Base-by-base conservation (phyloP, 2,888 invertebrate species). In the Charanyca ferruginea region DNA sequence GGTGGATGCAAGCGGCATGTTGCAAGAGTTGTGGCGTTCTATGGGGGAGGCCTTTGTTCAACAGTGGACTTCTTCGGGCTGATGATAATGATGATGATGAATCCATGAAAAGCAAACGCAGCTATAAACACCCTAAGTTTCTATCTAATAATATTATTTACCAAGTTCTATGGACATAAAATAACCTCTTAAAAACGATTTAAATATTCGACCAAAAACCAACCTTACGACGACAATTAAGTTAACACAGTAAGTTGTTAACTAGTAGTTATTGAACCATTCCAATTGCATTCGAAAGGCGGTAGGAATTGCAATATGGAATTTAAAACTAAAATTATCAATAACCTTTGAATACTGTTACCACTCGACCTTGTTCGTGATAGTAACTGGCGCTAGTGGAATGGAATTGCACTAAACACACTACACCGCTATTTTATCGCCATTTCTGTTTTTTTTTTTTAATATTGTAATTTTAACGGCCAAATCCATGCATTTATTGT, bases 321-420 rank as follows among this genome's bases (percentile, higher is more conserved):
- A 66, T 73, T 51, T 35, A 35, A 78, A 59, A 66, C 23, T 48
- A 45, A 48, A 57, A 57, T 64, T 64, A 41, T 55, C 28, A 70
- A 45, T 64, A 60, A 77, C 73, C 78, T 77, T 49, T 60, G 44
- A 20, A 8, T 32, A 58, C 53, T 61, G 44, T 59, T 60, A 61
- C 45, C 52, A 52, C 49, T 53, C 32, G 59, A 60, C 75, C 75
- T 75, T 63, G 79, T 23, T 55, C 32, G 48, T 55, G 51, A 66
- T 65, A 63, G 77, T 59, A 22, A 49, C 57, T 57, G 65, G 52
- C 25, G 44, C 25, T 32, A 53, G 13, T 64, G 20, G 22, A 61
- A 48, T 69, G 53, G 13, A 54, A 16, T 22, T 49, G 13, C 13
- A 45, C 7, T 20, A 45, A 35, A 41, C 13, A 44, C n/a, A 3